Conservation (phyloP, 1,140 invertebrate species). For the Caenorhabditis brenneri region DNA sequence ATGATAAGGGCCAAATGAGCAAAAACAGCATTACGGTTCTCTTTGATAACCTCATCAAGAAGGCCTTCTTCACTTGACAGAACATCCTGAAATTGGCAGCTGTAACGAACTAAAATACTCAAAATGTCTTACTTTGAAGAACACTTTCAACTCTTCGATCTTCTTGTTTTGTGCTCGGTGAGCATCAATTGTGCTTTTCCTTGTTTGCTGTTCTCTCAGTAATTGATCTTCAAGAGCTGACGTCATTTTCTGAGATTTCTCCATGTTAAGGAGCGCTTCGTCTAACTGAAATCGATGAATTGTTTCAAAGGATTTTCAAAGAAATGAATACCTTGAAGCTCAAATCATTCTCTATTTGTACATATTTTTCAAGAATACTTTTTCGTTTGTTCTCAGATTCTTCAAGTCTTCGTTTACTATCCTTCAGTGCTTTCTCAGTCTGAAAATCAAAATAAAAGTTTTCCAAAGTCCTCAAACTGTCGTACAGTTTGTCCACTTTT, state of each 20-base stretch:
- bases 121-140: background rate
- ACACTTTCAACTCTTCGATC: conserved; percentile 25
- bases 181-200: background rate
- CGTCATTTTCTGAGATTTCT: background rate
- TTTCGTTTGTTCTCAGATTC: conserved; percentile 10
- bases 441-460: background rate
- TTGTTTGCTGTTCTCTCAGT: conserved; percentile 15
- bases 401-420: conserved; percentile 1
- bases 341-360: conserved; percentile 12
- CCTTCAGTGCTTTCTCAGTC: conserved; percentile 16
- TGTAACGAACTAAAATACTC: too few relatives aligned
- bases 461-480: background rate
- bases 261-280: background rate
- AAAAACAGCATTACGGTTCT: conserved; percentile 29
- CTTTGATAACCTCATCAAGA: conserved; percentile 31
- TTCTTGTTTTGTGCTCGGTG: conserved; percentile 16
- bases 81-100: background rate
- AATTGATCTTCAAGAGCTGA: background rate
- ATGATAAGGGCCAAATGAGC: conserved; percentile 12
- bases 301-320: background rate
- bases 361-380: background rate
- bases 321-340: background rate
- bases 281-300: background rate
- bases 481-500: conserved; percentile 13
- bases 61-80: conserved; percentile 14